A percentile compares a stretch with the other conserved stretches of the same genome.
Evolutionary conservation across 2,888 invertebrate species (phyloP).

Genomic region (Hymenopus coronatus): DNA sequence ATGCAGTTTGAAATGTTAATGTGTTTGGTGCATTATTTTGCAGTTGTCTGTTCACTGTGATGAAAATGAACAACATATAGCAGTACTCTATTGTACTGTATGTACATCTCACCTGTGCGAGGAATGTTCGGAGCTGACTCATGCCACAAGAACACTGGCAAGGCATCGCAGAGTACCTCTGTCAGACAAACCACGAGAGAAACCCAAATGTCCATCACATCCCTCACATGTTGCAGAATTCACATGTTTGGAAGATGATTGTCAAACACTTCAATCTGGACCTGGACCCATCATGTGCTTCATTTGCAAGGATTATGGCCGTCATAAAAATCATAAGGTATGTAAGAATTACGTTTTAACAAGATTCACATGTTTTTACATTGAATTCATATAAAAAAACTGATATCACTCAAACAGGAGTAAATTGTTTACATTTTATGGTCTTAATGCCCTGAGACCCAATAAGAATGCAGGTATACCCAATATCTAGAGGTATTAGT

Average conservation of each 20-base stretch:
- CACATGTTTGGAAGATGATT: conserved; percentile 55
- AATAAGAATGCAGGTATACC: too few species aligned
- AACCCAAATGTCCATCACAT: conserved; percentile 54
- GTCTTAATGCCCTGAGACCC: too few species aligned
- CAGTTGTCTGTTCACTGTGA: conserved; percentile 52
- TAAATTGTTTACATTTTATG: too few species aligned
- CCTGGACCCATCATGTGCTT: conserved; percentile 55
- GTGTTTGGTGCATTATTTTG: background rate
- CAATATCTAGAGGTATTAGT: too few species aligned
- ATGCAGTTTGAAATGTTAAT: background rate
- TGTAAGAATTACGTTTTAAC: background rate
- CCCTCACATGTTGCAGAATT: conserved; percentile 56
- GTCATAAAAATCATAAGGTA: conserved; percentile 55
- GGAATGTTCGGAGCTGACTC: conserved; percentile 53
- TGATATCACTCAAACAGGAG: too few species aligned
- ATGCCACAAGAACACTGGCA: conserved; percentile 53
- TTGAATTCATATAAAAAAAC: too few species aligned
- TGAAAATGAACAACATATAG: conserved; percentile 54
- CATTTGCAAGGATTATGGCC: conserved; percentile 57
- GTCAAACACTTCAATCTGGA: conserved; percentile 42
- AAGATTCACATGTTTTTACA: background rate
- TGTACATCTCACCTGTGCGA: conserved; percentile 56
- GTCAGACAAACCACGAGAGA: conserved; percentile 55
- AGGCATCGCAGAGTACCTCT: conserved; percentile 54
- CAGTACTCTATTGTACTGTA: conserved; percentile 55